Evolutionary conservation across 2,888 invertebrate species (phyloP), one percentile per base, ranked within the genome.

Genomic region (Diplazon laetatorius): DNA sequence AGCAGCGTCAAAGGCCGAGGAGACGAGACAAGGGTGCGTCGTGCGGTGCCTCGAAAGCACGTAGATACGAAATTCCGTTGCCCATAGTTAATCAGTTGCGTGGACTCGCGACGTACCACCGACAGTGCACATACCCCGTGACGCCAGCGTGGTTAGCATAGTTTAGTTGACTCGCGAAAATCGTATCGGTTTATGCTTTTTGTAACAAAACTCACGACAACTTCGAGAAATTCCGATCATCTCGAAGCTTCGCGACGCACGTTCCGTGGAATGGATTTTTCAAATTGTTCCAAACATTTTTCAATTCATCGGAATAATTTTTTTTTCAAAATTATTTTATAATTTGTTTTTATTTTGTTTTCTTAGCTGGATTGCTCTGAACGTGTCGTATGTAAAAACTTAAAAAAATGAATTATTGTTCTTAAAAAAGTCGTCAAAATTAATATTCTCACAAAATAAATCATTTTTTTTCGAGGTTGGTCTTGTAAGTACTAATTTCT

Each of bases 21-120:
- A 20, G 52, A 66, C 52, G 55, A 76, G 76, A 82, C 69, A 48
- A 44, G 62, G 62, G 52, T 66, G 52, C 30, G 52, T n/a, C n/a
- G n/a, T 22, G 44, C 42, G 25, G 14, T 6, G 44, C 14, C 39
- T 8, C 39, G 2, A 42, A n/a, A 52, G 52, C 52, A 66, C 66
- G 25, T 52, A 37, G 42, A 25, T 25, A 66, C 52, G 52, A 66
- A 66, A 66, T 66, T 66, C 66, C 66, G 52, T 66, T 42, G 52
- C 66, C 66, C 66, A 66, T 66, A 66, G 66, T 66, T 66, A 66
- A 66, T 66, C 66, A 66, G 66, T 66, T 50, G 66, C 66, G 25
- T 66, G 66, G 42, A 66, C 66, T 66, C 25, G 66, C 37, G 37
- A 50, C 52, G 57, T 12, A 20, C 39, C 42, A 39, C 52, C 42